Evolutionary conservation across 1,140 invertebrate species (phyloP).

Genomic region (Akabosia matsudoensis): DNA sequence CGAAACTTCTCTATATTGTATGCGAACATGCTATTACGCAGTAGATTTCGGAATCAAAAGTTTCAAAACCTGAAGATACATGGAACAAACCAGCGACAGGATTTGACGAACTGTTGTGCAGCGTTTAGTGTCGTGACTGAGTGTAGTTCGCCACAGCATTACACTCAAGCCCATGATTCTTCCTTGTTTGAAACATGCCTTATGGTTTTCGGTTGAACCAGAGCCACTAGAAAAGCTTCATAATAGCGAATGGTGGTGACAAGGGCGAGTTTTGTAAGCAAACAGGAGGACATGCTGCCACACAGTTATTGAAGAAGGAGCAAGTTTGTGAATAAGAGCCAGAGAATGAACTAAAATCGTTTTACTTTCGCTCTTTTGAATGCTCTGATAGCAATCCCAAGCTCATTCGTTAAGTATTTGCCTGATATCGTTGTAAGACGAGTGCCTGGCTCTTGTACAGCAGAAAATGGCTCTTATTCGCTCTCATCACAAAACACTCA

Average conservation of each 20-base stretch:
- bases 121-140: neutral
- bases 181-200: neutral
- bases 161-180: neutral
- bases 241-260: neutral
- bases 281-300: neutral
- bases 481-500: neutral
- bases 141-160: neutral
- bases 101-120: no score
- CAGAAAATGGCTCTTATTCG: slow-evolving; percentile 5
- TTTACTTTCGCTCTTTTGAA: slow-evolving; percentile 3
- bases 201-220: slow-evolving; percentile 3
- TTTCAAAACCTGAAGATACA: no score
- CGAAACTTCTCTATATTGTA: no score
- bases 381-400: neutral
- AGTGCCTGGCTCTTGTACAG: slow-evolving; percentile 15
- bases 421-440: slow-evolving; percentile 13
- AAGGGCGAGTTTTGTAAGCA: no score
- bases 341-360: neutral
- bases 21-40: no score
- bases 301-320: neutral
- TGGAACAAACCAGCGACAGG: no score
- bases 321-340: neutral
- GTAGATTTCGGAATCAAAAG: no score
- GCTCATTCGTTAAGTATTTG: slow-evolving; percentile 3
- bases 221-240: neutral